Evolutionary conservation across 1,140 invertebrate genomes (phyloP).

Genomic region (Habropoda laboriosa): DNA sequence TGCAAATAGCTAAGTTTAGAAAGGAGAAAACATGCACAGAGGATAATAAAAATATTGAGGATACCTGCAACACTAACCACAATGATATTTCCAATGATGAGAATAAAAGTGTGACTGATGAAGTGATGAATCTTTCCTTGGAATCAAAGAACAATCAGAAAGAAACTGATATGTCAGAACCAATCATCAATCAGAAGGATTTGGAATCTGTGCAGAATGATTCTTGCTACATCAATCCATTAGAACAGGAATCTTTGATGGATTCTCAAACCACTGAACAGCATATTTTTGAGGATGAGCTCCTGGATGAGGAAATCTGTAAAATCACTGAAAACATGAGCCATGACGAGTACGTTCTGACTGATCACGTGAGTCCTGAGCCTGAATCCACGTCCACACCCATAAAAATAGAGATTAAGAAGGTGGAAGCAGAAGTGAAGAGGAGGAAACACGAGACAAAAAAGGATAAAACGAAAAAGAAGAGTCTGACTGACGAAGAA

Average conservation of each 20-base stretch:
- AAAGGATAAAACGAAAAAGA: slow-evolving; percentile 67
- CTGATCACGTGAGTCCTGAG: slow-evolving; percentile 76
- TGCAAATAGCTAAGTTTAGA: slow-evolving; percentile 66
- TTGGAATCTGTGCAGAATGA: background rate
- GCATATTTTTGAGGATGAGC: slow-evolving; percentile 74
- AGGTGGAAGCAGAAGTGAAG: slow-evolving; percentile 28
- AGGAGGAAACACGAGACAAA: slow-evolving; percentile 51
- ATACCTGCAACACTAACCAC: background rate
- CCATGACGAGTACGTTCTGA: slow-evolving; percentile 79
- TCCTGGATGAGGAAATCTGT: slow-evolving; percentile 79
- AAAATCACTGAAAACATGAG: slow-evolving; percentile 81
- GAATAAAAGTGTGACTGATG: background rate
- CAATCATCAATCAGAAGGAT: background rate
- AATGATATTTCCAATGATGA: slow-evolving; percentile 6
- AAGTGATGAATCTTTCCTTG: background rate
- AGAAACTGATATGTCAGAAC: background rate
- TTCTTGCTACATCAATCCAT: background rate
- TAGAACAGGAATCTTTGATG: slow-evolving; percentile 29
- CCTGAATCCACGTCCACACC: slow-evolving; percentile 66
- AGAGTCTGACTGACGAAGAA: slow-evolving; percentile 73
- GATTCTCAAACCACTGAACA: slow-evolving; percentile 7
- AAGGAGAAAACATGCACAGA: slow-evolving; percentile 42
- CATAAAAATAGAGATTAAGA: slow-evolving; percentile 31
- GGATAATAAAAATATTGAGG: slow-evolving; percentile 4
- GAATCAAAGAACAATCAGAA: background rate